Evolutionary conservation across 2,888 invertebrate species (phyloP).

Genomic region (Eupithecia pulchellata): DNA sequence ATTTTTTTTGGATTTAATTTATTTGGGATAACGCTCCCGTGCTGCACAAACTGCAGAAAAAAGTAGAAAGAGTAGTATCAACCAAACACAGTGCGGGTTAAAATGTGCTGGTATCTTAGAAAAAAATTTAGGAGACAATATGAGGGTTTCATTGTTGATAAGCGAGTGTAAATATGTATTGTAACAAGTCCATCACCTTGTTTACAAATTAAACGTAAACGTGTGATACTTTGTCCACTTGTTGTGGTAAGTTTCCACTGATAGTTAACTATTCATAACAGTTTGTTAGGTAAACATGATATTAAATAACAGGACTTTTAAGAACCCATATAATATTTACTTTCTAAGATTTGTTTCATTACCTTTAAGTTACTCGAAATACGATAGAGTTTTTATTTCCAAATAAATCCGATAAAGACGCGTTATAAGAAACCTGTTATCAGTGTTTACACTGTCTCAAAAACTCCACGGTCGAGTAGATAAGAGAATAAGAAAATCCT

Average conservation of each 20-base stretch:
- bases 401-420: background rate
- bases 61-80: too few relatives aligned
- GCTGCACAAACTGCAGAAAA: too few relatives aligned
- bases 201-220: constrained; percentile 38
- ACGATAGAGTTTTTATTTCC: background rate
- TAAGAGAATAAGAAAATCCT: background rate
- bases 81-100: background rate
- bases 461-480: background rate
- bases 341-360: background rate
- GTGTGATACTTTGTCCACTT: constrained; percentile 24
- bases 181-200: constrained; percentile 25
- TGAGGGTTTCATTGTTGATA: background rate
- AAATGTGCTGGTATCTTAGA: background rate
- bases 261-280: background rate
- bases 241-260: constrained; percentile 28
- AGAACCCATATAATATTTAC: too few relatives aligned
- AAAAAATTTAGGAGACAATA: background rate
- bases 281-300: background rate
- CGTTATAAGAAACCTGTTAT: background rate
- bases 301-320: background rate
- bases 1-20: too few relatives aligned
- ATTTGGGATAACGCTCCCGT: too few relatives aligned
- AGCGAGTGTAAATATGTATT: background rate
- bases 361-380: background rate
- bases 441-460: background rate